These are phyloP conservation scores for Siphlonurus alternatus DNA, from an alignment of 2,888 invertebrate species.

Conservation along the genomic window DNA sequence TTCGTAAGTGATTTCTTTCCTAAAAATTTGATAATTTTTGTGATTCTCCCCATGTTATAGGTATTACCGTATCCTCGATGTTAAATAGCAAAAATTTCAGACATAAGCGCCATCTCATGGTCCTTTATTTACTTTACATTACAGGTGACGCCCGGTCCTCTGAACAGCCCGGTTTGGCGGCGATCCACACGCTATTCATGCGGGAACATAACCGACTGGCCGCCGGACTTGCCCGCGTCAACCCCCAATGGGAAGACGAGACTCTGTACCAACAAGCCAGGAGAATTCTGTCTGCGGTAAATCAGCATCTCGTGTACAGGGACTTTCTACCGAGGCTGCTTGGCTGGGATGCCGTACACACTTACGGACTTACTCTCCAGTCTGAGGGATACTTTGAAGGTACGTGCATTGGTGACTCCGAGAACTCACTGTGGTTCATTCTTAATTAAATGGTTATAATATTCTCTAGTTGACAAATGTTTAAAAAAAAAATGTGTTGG, in stretches of 20 bases:
- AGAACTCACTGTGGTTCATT: background rate
- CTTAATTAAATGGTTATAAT: no score
- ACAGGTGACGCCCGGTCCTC: slow-evolving; percentile 28
- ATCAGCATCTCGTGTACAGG: slow-evolving; percentile 24
- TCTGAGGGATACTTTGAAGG: slow-evolving; percentile 27
- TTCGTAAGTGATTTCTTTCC: no score
- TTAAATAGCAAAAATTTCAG: no score
- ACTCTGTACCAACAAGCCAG: slow-evolving; percentile 23
- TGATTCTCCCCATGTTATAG: no score
- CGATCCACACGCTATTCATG: slow-evolving; percentile 29
- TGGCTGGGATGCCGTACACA: slow-evolving; percentile 29
- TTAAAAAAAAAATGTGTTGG: no score
- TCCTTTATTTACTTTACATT: background rate
- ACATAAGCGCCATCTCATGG: no score
- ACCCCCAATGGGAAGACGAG: slow-evolving; percentile 28
- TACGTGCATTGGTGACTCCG: slow-evolving; percentile 10
- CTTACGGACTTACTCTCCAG: slow-evolving; percentile 30
- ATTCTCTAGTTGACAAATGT: no score
- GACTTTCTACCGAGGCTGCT: slow-evolving; percentile 34
- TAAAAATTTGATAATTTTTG: no score
- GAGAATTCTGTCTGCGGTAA: slow-evolving; percentile 22
- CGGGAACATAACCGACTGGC: slow-evolving; percentile 31
- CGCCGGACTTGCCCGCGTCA: slow-evolving; percentile 22
- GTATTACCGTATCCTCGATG: no score
- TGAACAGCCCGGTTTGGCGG: slow-evolving; percentile 31